Percentiles rank a stretch among this genome's conserved stretches.
Conservation (phyloP, 53 echinoderm and acorn worm genomes). For the Pentamera pediparva region DNA sequence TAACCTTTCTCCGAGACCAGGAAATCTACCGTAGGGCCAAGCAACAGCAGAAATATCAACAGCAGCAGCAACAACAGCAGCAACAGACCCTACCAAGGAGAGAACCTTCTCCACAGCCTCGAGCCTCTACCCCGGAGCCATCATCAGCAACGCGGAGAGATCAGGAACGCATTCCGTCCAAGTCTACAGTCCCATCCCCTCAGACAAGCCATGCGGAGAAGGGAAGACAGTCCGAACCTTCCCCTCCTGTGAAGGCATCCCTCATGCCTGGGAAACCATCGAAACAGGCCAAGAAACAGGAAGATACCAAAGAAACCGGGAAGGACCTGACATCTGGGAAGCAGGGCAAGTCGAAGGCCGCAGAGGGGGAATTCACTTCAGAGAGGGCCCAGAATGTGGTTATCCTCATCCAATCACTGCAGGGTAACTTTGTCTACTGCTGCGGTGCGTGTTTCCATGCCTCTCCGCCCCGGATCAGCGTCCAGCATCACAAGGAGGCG, state of each 20-base stretch:
- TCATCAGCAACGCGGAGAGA: too few relatives aligned
- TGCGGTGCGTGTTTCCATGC: conserved; percentile 60
- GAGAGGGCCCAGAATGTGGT: background rate
- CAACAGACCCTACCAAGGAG: background rate
- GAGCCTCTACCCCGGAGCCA: too few relatives aligned
- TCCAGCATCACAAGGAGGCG: conserved; percentile 22
- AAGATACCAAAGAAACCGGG: background rate
- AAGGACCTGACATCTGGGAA: background rate
- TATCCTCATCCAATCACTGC: background rate
- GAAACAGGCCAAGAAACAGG: background rate
- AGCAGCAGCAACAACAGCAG: background rate
- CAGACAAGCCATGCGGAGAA: background rate
- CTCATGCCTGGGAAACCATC: too few relatives aligned
- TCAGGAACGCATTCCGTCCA: too few relatives aligned
- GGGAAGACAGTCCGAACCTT: background rate
- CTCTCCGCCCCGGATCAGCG: conserved; percentile 46
- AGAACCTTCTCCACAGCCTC: too few relatives aligned
- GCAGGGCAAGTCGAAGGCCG: background rate
- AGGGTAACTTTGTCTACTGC: conserved; percentile 58
- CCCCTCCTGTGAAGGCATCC: too few relatives aligned
- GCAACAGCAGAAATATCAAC: background rate
- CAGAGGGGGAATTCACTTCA: background rate
- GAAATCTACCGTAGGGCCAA: background rate
- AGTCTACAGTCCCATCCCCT: too few relatives aligned
- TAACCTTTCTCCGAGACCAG: conserved; percentile 37